Evolutionary conservation across 2,113 vertebrate species (phyloP), one percentile per base, ranked within the genome.

Genomic region (Cyrtonyx montezumae): DNA sequence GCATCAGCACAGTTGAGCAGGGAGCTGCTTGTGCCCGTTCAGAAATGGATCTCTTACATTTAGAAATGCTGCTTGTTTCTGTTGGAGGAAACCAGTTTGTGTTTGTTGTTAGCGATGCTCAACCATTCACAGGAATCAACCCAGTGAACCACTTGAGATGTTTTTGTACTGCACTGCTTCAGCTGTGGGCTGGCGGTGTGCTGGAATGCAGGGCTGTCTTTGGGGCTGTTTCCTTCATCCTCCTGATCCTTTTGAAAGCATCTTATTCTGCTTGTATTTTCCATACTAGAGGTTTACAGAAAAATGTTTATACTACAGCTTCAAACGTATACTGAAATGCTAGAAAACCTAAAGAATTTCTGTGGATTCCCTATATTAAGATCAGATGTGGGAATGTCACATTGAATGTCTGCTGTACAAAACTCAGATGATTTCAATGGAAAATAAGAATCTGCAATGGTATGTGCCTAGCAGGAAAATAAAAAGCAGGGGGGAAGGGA

Each of bases 281-380:
- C 92, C 79, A 32, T 90, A 75, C 43, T 92, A 62, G 91, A 95
- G 73, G 92, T 95, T 94, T 95, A 86, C 88, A 91, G 66, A 90
- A 91, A 94, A 96, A 90, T 88, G 80, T 96, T 94, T 93, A 85
- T 96, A 68, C 26, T 95, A 66, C 63, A 92, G 40, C 83, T 94
- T 95, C 95, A 95, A 90, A 95, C 70, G 67, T 83, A 48, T 80
- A 70, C 65, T 93, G 92, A 94, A 96, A 95, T 94, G 73, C 81
- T 93, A 67, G 89, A 96, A 95, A 94, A 94, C 95, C 86, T 93
- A 81, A 94, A 87, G 94, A 95, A 96, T 96, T 96, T 95, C 46
- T 93, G 77, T 94, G 96, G 88, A 92, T 95, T 97, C 73, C 73
- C 89, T 95, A 67, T 95, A 96, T 96, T 96, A 90, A 91, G 83